phyloP scores from a whole-genome alignment of 2,113 vertebrate species.

The Phaethornis superciliosus region DNA sequence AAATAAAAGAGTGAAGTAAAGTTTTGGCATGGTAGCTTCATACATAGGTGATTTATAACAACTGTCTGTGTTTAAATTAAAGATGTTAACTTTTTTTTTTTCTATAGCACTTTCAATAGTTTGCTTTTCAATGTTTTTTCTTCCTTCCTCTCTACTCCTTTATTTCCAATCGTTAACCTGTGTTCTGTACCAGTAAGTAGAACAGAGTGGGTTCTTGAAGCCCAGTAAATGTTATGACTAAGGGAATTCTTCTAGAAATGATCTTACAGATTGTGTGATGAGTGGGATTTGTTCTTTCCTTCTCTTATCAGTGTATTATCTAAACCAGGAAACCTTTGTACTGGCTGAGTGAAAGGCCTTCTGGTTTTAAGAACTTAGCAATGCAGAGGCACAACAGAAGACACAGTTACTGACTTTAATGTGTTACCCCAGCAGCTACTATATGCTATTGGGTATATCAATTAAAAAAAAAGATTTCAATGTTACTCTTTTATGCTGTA shows the following conservation, averaged over 20 bases:
- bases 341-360: background rate
- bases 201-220: background rate
- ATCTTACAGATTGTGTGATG: background rate
- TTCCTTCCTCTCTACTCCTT: background rate
- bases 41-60: background rate
- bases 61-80: background rate
- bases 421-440: background rate
- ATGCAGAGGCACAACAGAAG: background rate
- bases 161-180: background rate
- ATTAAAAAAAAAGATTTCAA: background rate
- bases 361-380: background rate
- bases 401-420: background rate
- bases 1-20: background rate
- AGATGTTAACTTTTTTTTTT: background rate
- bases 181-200: background rate
- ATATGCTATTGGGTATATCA: background rate
- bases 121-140: background rate
- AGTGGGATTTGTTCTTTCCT: conserved; percentile 15
- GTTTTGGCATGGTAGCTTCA: background rate
- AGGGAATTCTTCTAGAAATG: background rate
- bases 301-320: background rate
- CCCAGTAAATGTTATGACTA: background rate
- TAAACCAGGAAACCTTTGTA: background rate
- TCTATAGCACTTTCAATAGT: background rate
- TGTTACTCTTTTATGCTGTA: background rate